A percentile compares a stretch with the other conserved stretches of the same genome.
phyloP scores from a whole-genome alignment of 2,888 invertebrate species.

The Tenthredo livida region DNA sequence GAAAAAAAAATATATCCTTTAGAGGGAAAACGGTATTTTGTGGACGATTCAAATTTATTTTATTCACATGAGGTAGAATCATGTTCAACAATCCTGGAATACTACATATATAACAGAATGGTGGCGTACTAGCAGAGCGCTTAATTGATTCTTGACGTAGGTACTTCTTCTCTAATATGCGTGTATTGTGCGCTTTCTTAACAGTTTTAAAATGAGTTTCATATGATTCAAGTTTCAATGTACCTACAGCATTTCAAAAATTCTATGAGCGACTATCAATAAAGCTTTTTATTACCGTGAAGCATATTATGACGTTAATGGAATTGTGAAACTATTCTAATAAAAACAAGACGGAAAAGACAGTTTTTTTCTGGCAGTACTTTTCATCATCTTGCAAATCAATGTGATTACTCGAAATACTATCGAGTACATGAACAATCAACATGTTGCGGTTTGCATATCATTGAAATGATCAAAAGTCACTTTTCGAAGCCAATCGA shows the following conservation, averaged over 20 bases:
- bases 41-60: not conserved
- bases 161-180: not conserved
- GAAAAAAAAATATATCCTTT: not conserved
- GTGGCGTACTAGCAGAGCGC: not conserved
- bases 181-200: not conserved
- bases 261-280: not conserved
- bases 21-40: not conserved
- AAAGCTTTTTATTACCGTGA: not conserved
- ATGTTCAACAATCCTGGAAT: not conserved
- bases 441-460: too few species aligned
- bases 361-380: too few species aligned
- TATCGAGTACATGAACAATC: too few species aligned
- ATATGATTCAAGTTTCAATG: too few species aligned
- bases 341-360: not conserved
- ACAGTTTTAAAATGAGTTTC: not conserved
- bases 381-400: too few species aligned
- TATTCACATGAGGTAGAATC: not conserved
- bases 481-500: too few species aligned
- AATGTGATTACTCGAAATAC: too few species aligned
- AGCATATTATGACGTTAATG: not conserved
- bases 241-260: not conserved
- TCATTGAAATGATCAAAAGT: too few species aligned
- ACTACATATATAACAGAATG: not conserved
- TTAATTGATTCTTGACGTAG: slow-evolving; percentile 8
- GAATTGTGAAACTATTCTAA: not conserved